A percentile compares a stretch with the other conserved stretches of the same genome.
These are phyloP conservation scores for Gallinago stenura DNA, from an alignment of 2,797 vertebrate genomes.

Conservation along the genomic window DNA sequence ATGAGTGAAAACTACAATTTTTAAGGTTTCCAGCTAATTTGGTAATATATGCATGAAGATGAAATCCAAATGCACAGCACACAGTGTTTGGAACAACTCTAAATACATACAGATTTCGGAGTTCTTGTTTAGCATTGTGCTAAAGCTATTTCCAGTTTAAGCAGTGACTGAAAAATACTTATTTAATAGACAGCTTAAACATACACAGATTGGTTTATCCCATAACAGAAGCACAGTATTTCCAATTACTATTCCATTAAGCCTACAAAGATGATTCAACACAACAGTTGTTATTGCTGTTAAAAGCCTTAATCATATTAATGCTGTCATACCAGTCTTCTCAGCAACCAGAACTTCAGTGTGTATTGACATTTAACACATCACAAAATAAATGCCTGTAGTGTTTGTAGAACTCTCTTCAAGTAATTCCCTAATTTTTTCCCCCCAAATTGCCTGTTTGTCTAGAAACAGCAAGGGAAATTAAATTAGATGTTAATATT, in stretches of 20 bases:
- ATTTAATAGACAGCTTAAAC: background rate
- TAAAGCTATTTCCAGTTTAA: slow-evolving; percentile 31
- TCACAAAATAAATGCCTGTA: slow-evolving; percentile 29
- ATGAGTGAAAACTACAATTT: background rate
- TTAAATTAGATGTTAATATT: slow-evolving; percentile 45
- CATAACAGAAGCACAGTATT: background rate
- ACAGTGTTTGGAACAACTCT: background rate
- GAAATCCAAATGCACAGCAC: background rate
- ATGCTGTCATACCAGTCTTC: slow-evolving; percentile 26
- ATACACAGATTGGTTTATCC: background rate
- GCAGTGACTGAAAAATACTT: slow-evolving; percentile 6
- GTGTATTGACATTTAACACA: slow-evolving; percentile 42
- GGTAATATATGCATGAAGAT: background rate
- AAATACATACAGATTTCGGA: background rate
- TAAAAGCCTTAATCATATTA: slow-evolving; percentile 54
- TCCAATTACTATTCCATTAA: slow-evolving; percentile 42
- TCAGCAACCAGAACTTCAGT: background rate
- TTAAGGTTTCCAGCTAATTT: background rate
- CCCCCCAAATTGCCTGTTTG: background rate
- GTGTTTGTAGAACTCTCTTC: slow-evolving; percentile 29
- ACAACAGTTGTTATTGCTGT: slow-evolving; percentile 15
- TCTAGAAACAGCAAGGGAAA: slow-evolving; percentile 26
- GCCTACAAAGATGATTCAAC: slow-evolving; percentile 14
- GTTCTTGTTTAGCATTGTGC: background rate
- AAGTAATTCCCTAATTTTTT: background rate